Base-by-base conservation (phyloP, 2,113 vertebrate species). In the Ciconia stormi region DNA sequence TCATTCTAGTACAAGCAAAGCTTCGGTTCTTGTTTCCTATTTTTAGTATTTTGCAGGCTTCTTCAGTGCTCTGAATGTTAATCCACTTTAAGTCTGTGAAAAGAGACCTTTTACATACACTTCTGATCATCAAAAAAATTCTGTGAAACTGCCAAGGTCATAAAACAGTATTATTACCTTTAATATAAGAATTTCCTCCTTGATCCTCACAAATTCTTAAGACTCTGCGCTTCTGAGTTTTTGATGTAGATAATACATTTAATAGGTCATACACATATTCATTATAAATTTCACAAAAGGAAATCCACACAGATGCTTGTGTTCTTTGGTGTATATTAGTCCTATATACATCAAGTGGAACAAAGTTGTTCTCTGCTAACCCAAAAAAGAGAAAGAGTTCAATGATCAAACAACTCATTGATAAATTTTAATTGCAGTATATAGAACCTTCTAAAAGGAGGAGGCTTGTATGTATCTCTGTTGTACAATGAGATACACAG, bases 231-330 rank as follows among this genome's bases (percentile, higher is more conserved):
- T 98, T 99, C 86, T 98, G 99, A 52, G 95, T 72, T 96, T 98
- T 99, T 10, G 96, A 95, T 66, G 96, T 56, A 38, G 98, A 91
- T 2, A 97, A 58, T 5, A 96, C 70, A 78, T 97, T 98, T 42
- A 99, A 95, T 15, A 99, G 96, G 66, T 99, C 99, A 18, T 99
- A 99, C 20, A 99, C 98, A 13, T 97, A 98, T 91, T 99, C 99
- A 8, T 99, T 99, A 96, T 99, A 99, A 93, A 99, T 99, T 95
- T 99, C 99, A 97, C 98, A 99, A 93, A 98, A 99, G 1, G 98
- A 98, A 92, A 99, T 98, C 99, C 99, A 99, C 22, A 99, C 95
- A 10, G 98, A 98, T 74, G 98, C 98, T 81, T 97, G 97, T 20
- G 77, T 92, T 88, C 84, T 95, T 80, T 86, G 97, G 44, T 69